Conservation (phyloP, 1,140 invertebrate genomes). For the Gerris buenoi region DNA sequence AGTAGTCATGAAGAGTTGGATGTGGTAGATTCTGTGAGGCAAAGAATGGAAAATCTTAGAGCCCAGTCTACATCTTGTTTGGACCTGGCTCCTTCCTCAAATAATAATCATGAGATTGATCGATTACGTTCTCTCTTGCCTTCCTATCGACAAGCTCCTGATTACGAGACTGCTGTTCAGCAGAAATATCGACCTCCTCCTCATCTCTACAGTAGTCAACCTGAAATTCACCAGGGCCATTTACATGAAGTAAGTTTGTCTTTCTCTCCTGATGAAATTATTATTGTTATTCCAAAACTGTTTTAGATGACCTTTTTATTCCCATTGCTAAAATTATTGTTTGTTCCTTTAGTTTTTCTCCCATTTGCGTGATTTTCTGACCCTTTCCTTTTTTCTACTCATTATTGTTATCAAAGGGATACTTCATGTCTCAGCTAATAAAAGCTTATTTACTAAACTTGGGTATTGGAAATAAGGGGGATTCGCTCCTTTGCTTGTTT, state of each 20-base stretch:
- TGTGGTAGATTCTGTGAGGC: constrained; percentile 9
- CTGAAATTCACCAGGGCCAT: constrained; percentile 40
- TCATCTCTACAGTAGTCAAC: constrained; percentile 43
- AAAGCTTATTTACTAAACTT: too few species aligned
- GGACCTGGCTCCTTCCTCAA: constrained; percentile 40
- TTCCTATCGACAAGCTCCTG: constrained; percentile 77
- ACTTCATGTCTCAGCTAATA: too few species aligned
- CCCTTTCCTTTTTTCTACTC: too few species aligned
- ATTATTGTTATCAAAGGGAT: too few species aligned
- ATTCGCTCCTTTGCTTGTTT: too few species aligned
- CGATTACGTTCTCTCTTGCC: constrained; percentile 51
- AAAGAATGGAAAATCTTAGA: constrained; percentile 22
- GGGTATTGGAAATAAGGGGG: too few species aligned
- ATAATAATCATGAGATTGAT: not conserved
- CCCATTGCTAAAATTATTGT: too few species aligned
- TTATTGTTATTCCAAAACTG: too few species aligned
- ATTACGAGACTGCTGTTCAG: constrained; percentile 85
- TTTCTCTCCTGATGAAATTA: too few species aligned
- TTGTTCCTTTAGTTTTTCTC: too few species aligned
- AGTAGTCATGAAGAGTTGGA: constrained; percentile 23
- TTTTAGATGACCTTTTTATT: too few species aligned
- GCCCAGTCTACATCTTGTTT: constrained; percentile 54
- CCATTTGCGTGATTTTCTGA: too few species aligned
- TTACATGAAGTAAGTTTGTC: constrained; percentile 24
- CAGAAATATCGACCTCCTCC: constrained; percentile 37